Conservation (phyloP, 2,888 invertebrate genomes). For the Meghimatium bilineatum region DNA sequence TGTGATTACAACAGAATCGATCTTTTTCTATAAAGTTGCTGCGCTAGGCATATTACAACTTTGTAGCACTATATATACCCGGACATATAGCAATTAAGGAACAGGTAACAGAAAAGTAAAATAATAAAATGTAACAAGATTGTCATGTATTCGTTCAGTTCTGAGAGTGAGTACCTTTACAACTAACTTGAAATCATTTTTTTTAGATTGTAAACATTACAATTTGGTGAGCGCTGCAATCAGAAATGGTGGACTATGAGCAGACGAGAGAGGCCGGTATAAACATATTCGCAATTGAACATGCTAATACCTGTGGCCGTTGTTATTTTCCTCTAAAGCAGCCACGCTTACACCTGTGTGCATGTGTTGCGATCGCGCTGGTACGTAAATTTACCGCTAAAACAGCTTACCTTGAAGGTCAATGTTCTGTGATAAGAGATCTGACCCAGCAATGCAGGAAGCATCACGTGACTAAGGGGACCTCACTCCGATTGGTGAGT, state of each 20-base stretch:
- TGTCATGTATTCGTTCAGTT: too few relatives aligned
- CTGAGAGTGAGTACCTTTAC: too few relatives aligned
- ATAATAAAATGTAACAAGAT: too few relatives aligned
- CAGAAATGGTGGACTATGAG: not conserved
- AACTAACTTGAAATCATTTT: not conserved
- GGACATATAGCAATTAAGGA: too few relatives aligned
- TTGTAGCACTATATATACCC: too few relatives aligned
- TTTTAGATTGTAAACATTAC: not conserved
- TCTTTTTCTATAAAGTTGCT: not conserved
- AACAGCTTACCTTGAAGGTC: slow-evolving; percentile 37
- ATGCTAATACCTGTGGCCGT: not conserved
- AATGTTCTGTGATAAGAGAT: slow-evolving; percentile 3
- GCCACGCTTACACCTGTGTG: not conserved
- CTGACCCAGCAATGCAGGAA: slow-evolving; percentile 42
- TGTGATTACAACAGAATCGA: not conserved
- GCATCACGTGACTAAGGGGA: slow-evolving; percentile 54
- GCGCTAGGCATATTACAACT: not conserved
- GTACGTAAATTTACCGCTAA: not conserved
- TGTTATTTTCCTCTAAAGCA: not conserved
- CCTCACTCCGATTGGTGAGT: slow-evolving; percentile 52
- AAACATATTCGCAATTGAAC: not conserved
- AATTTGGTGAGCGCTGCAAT: not conserved
- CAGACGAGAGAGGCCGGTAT: not conserved
- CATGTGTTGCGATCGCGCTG: not conserved
- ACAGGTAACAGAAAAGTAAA: too few relatives aligned